Evolutionary conservation across 2,888 invertebrate genomes (phyloP), one percentile per base, ranked within the genome.

Genomic region (Masnerella sp.): DNA sequence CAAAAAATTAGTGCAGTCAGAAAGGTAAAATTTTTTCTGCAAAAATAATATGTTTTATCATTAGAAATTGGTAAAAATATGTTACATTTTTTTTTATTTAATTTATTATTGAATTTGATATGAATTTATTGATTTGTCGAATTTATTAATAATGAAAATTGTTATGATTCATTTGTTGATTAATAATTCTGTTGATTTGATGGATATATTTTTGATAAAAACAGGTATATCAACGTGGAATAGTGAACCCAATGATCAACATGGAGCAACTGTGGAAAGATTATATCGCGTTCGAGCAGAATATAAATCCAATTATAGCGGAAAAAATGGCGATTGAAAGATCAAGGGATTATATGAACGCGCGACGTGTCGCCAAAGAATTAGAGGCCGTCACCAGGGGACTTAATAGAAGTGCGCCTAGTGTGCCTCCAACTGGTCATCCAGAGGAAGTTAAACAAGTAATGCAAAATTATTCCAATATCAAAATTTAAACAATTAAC

Each of bases 1-100:
- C 99, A 99, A 89, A 96, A 98, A 88, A 99, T 99, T 72, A 97
- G 98, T 11, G 99, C 99, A 0, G 97, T 99, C 2, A 91, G 99
- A 42, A 97, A 98, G 90, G 96, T 95, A 80, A 80, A 40, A n/a
- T 38, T 49, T 38, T 38, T n/a, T 18, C n/a, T 30, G 5, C 2
- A 30, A 2, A 40, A 34, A 20, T 45, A 34, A n/a, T 40, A 18
- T 14, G 8, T 40, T 40, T 2, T 18, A 36, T 36, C 9, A 17
- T 40, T 22, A 20, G 2, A 30, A 30, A 30, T 30, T 30, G n/a
- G 9, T 9, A 30, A 30, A 30, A 30, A n/a, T n/a, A n/a, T n/a
- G n/a, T n/a, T n/a, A n/a, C n/a, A n/a, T n/a, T n/a, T n/a, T n/a
- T n/a, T n/a, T n/a, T n/a, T n/a, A n/a, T n/a, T n/a, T n/a, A n/a